Evolutionary conservation across 2,113 vertebrate species (phyloP).

Genomic region (Macrotus californicus): DNA sequence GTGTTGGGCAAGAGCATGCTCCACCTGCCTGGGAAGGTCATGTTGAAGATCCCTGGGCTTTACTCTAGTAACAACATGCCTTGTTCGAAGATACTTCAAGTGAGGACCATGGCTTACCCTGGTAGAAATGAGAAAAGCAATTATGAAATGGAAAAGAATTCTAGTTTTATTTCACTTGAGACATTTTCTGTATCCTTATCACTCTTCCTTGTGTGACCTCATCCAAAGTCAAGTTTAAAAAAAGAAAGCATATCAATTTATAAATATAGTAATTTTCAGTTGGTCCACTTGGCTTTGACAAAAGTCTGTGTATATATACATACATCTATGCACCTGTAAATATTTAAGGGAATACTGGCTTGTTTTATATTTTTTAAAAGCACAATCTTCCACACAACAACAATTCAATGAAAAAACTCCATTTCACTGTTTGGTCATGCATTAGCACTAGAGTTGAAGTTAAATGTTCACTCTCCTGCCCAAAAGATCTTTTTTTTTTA

Average conservation of each 20-base stretch:
- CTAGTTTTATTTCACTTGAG: background rate
- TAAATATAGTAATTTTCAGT: background rate
- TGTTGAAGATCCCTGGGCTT: background rate
- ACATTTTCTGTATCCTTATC: background rate
- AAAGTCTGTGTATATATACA: background rate
- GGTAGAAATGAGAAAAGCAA: background rate
- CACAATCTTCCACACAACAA: background rate
- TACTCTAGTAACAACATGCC: background rate
- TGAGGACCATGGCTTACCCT: background rate
- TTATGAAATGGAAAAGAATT: background rate
- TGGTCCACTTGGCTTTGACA: background rate
- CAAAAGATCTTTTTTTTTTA: no score
- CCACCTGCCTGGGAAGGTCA: background rate
- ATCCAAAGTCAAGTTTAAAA: background rate
- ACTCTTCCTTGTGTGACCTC: background rate
- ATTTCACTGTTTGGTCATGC: background rate
- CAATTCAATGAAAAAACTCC: background rate
- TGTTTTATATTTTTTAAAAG: background rate
- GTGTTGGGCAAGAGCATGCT: accelerated
- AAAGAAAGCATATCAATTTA: background rate
- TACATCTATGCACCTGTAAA: background rate
- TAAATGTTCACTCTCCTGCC: background rate
- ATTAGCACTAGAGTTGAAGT: background rate
- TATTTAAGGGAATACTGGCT: background rate
- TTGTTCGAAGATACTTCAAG: background rate